phyloP scores from a whole-genome alignment of 2,888 invertebrate genomes.

The Fissipunctia ypsillon region DNA sequence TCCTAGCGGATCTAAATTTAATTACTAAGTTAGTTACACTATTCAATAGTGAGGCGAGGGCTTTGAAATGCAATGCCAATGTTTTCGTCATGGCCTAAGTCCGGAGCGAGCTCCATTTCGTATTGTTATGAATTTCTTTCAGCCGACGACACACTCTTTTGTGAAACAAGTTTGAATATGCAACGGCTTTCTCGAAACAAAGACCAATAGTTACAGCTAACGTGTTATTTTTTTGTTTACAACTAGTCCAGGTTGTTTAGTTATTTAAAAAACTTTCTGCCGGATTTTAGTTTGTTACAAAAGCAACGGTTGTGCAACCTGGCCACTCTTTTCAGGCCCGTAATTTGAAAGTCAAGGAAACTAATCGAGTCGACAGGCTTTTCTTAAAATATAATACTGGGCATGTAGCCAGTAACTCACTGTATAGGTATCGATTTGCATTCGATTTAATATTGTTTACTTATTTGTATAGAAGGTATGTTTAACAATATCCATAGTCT shows the following conservation, averaged over 20 bases:
- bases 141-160: slow-evolving; percentile 70
- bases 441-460: neutral
- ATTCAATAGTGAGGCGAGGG: slow-evolving; percentile 50
- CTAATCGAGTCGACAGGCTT: slow-evolving; percentile 34
- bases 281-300: slow-evolving; percentile 74
- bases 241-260: slow-evolving; percentile 63
- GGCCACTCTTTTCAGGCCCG: slow-evolving; percentile 65
- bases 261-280: slow-evolving; percentile 76
- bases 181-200: slow-evolving; percentile 80
- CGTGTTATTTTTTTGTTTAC: slow-evolving; percentile 70
- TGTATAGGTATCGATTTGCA: slow-evolving; percentile 13
- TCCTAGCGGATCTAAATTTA: slow-evolving; percentile 58
- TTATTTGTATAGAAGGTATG: neutral
- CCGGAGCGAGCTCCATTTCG: slow-evolving; percentile 51
- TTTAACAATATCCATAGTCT: neutral
- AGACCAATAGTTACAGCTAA: slow-evolving; percentile 70
- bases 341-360: slow-evolving; percentile 68
- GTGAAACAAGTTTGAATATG: slow-evolving; percentile 76
- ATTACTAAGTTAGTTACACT: slow-evolving; percentile 58
- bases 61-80: slow-evolving; percentile 68
- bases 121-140: slow-evolving; percentile 81
- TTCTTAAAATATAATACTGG: slow-evolving; percentile 10
- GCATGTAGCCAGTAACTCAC: neutral
- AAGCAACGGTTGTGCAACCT: slow-evolving; percentile 71
- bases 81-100: slow-evolving; percentile 66